A percentile compares a stretch with the other conserved stretches of the same genome.
Evolutionary conservation across 2,888 invertebrate species (phyloP).

Genomic region (Pachymerium ferrugineum): DNA sequence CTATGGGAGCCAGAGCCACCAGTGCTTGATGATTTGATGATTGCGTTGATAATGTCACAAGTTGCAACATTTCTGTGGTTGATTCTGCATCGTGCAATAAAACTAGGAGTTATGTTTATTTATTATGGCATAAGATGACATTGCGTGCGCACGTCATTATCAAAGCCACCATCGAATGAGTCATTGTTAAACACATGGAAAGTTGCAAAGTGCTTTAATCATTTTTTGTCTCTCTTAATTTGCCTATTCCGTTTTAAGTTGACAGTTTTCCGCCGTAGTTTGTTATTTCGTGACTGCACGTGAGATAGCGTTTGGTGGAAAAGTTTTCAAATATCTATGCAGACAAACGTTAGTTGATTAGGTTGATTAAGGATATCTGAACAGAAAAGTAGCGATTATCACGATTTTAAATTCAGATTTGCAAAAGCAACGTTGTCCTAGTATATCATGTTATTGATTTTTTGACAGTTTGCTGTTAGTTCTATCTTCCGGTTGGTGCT

Average conservation of each 20-base stretch:
- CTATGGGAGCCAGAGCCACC: no score
- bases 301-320: background rate
- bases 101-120: background rate
- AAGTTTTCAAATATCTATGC: background rate
- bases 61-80: background rate
- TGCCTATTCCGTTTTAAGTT: conserved; percentile 11
- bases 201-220: conserved; percentile 12
- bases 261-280: background rate
- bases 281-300: conserved; percentile 14
- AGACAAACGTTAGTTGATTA: background rate
- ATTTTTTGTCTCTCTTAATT: background rate
- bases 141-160: conserved; percentile 9
- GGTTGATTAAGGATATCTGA: background rate
- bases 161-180: background rate
- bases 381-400: no score
- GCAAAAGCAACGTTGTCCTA: no score
- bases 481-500: background rate
- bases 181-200: conserved; percentile 1
- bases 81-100: background rate
- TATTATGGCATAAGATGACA: conserved; percentile 6
- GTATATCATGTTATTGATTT: background rate
- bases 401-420: no score
- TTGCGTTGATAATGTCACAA: background rate
- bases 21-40: background rate
- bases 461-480: background rate